Conservation (phyloP, 2,888 invertebrate genomes). For the Nemurella pictetii region DNA sequence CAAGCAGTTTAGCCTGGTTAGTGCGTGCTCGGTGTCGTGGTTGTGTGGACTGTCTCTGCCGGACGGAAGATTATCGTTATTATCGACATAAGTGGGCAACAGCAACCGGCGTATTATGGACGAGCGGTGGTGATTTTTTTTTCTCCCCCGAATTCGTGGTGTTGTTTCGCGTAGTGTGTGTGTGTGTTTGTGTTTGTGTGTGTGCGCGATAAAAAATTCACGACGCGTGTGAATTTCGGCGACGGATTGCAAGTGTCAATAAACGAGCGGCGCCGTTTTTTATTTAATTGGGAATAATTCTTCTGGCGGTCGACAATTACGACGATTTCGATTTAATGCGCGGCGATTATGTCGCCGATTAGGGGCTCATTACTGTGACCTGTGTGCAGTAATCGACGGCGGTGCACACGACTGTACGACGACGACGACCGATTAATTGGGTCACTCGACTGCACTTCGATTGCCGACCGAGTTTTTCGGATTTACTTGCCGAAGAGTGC, state of each 20-base stretch:
- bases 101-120: background rate
- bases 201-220: background rate
- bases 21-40: background rate
- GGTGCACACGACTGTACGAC: too few species aligned
- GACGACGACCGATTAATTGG: too few species aligned
- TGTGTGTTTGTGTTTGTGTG: background rate
- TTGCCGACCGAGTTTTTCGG: background rate
- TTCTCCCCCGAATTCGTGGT: too few species aligned
- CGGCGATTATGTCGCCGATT: background rate
- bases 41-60: background rate
- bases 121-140: background rate
- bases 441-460: too few species aligned
- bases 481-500: too few species aligned
- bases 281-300: background rate
- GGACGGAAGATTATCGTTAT: constrained; percentile 10
- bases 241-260: too few species aligned
- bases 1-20: background rate
- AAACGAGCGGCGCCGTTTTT: background rate
- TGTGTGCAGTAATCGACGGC: background rate
- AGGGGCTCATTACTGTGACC: background rate
- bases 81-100: constrained; percentile 18
- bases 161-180: too few species aligned
- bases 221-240: background rate
- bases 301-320: background rate
- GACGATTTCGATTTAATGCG: background rate